A percentile compares a stretch with the other conserved stretches of the same genome.
phyloP scores from a whole-genome alignment of 2,888 invertebrate species.

The Ectemnius lituratus region DNA sequence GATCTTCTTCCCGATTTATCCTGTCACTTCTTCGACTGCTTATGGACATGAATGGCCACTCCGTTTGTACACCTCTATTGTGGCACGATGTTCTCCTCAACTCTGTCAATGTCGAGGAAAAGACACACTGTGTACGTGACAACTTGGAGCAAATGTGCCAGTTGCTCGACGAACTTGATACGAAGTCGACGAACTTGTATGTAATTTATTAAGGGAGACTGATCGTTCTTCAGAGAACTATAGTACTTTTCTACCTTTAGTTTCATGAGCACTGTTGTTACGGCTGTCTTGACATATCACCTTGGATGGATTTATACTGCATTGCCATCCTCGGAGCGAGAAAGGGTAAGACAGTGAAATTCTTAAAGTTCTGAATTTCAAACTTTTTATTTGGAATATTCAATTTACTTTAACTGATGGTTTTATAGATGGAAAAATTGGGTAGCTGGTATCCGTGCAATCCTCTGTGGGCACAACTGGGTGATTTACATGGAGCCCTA shows the following conservation, averaged over 20 bases:
- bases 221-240: not conserved
- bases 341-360: constrained; percentile 63
- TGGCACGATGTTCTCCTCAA: constrained; percentile 75
- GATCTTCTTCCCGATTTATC: constrained; percentile 65
- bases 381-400: not conserved
- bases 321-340: constrained; percentile 64
- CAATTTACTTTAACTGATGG: constrained; percentile 9
- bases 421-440: constrained; percentile 77
- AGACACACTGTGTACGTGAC: constrained; percentile 60
- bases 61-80: constrained; percentile 60
- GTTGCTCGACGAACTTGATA: constrained; percentile 85
- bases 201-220: constrained; percentile 72
- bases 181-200: constrained; percentile 94
- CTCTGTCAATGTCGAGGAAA: constrained; percentile 63
- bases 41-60: constrained; percentile 51
- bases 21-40: constrained; percentile 68
- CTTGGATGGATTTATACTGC: constrained; percentile 94
- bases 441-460: constrained; percentile 88
- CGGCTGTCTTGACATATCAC: constrained; percentile 93
- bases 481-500: constrained; percentile 91
- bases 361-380: not conserved
- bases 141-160: constrained; percentile 80
- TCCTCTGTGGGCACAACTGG: constrained; percentile 93
- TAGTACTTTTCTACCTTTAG: constrained; percentile 78
- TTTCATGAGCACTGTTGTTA: constrained; percentile 93